These are phyloP conservation scores for Tenthredo distinguenda DNA, from an alignment of 2,888 invertebrate genomes.

Conservation along the genomic window DNA sequence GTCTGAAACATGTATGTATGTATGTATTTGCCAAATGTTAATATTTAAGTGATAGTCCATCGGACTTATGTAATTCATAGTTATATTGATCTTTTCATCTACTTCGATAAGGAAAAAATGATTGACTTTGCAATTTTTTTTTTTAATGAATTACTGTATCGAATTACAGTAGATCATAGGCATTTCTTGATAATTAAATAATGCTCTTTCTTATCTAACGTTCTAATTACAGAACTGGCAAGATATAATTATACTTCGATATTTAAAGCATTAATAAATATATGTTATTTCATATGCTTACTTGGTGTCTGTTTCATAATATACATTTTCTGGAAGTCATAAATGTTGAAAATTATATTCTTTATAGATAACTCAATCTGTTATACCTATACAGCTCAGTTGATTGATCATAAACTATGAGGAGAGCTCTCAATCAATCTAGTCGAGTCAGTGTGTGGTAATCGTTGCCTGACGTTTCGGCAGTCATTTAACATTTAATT, in stretches of 20 bases:
- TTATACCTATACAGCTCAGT: neutral
- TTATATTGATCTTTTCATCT: neutral
- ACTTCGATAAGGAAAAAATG: neutral
- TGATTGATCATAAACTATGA: neutral
- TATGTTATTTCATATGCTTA: neutral
- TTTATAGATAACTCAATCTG: neutral
- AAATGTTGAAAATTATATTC: neutral
- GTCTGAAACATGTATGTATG: neutral
- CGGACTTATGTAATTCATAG: neutral
- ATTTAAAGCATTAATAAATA: neutral
- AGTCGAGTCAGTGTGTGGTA: no score
- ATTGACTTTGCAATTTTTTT: neutral
- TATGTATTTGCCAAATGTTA: conserved; percentile 22
- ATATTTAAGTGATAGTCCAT: neutral
- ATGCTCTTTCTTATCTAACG: neutral
- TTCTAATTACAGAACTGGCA: neutral
- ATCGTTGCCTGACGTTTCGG: no score
- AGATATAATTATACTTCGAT: neutral
- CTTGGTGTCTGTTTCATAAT: neutral
- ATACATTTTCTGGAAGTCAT: neutral
- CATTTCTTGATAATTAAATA: neutral
- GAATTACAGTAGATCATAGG: neutral
- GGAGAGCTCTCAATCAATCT: no score
- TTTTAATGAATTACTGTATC: neutral
- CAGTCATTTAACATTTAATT: no score